phyloP scores from a whole-genome alignment of 2,888 invertebrate genomes.

The Hanleya hanleyi region DNA sequence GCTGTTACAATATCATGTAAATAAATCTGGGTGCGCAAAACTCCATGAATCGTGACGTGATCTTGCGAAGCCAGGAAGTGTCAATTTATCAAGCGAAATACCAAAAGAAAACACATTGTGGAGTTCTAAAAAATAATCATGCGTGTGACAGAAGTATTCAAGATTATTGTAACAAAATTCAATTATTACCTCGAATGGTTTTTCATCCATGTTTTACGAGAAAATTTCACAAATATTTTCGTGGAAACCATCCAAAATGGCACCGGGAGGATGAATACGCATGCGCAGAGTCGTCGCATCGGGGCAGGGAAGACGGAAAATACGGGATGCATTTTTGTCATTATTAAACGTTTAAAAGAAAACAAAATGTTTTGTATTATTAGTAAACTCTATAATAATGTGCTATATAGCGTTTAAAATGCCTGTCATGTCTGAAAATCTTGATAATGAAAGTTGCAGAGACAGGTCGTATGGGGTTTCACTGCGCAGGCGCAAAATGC shows the following conservation, averaged over 20 bases:
- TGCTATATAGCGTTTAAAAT: no score
- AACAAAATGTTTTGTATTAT: no score
- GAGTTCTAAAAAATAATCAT: neutral
- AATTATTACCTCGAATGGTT: constrained; percentile 2
- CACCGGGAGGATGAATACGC: neutral
- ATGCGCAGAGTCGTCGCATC: neutral
- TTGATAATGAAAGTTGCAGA: no score
- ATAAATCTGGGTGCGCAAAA: no score
- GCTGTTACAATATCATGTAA: no score
- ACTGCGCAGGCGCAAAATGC: neutral
- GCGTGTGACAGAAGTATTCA: neutral
- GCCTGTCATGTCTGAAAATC: no score
- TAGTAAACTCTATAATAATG: no score
- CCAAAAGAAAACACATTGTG: neutral
- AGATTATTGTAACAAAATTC: constrained; percentile 2
- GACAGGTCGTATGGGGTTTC: no score
- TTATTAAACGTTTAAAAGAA: no score
- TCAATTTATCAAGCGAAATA: neutral
- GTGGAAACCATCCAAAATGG: constrained; percentile 9
- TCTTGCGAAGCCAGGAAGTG: neutral
- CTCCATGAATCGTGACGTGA: no score
- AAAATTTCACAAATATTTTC: constrained; percentile 3
- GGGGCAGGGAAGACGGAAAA: no score
- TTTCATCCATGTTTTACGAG: constrained; percentile 1
- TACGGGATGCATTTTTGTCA: no score